These are phyloP conservation scores for Odontocerum albicorne DNA, from an alignment of 2,888 invertebrate genomes.

Conservation along the genomic window DNA sequence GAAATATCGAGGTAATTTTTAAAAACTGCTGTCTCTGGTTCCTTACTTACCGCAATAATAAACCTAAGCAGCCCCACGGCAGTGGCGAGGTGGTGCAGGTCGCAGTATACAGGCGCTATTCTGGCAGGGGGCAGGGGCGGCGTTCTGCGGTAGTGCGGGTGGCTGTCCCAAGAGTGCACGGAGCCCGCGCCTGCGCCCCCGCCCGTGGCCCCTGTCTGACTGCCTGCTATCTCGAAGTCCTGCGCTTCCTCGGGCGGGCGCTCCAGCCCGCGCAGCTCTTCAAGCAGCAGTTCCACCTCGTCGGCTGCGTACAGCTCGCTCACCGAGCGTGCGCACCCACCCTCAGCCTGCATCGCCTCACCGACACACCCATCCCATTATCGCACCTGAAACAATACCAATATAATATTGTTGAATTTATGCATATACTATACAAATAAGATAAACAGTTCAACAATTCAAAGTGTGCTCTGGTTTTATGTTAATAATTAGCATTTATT, in stretches of 20 bases:
- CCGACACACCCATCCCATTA: conserved; percentile 54
- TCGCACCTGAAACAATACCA: neutral
- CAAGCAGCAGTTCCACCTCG: conserved; percentile 59
- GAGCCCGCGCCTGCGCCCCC: conserved; percentile 52
- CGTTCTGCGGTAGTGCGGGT: conserved; percentile 54
- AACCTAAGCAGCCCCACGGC: conserved; percentile 42
- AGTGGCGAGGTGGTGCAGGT: conserved; percentile 42
- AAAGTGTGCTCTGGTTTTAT: no score
- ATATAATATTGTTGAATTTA: neutral
- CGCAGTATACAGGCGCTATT: conserved; percentile 55
- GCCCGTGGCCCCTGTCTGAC: conserved; percentile 45
- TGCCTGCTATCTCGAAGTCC: conserved; percentile 61
- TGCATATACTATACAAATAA: no score
- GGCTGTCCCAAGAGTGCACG: conserved; percentile 58
- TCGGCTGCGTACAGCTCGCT: conserved; percentile 58
- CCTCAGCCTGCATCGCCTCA: conserved; percentile 41
- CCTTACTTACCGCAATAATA: conserved; percentile 41
- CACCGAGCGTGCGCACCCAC: conserved; percentile 56
- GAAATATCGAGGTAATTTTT: no score
- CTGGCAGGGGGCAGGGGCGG: conserved; percentile 47
- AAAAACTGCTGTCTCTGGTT: no score
- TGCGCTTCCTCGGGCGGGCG: conserved; percentile 49
- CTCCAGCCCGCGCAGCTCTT: conserved; percentile 59
- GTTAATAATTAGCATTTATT: no score
- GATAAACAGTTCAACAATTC: no score